Percentiles rank a stretch among this genome's conserved stretches.
phyloP scores from a whole-genome alignment of 35 echinoderm and acorn worm genomes.

The Eucidaris tribuloides region DNA sequence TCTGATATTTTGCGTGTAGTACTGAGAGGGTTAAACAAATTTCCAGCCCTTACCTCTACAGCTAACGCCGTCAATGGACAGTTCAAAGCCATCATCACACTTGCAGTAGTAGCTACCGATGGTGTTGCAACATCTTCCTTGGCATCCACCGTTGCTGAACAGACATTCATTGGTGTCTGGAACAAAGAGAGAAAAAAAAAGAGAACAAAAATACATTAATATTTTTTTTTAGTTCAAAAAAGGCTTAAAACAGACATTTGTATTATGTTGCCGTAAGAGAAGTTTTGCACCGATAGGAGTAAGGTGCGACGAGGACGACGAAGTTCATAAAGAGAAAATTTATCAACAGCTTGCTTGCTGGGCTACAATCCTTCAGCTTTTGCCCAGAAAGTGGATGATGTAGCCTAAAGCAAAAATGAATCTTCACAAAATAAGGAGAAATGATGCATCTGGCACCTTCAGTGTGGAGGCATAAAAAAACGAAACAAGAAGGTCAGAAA shows the following conservation, averaged over 20 bases:
- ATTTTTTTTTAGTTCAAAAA: background rate
- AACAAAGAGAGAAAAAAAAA: slow-evolving; percentile 15
- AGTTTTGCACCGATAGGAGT: background rate
- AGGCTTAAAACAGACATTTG: too few species aligned
- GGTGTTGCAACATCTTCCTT: slow-evolving; percentile 87
- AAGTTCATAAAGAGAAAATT: background rate
- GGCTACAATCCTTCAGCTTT: too few species aligned
- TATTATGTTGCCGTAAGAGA: too few species aligned
- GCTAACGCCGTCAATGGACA: slow-evolving; percentile 66
- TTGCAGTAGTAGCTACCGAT: slow-evolving; percentile 99
- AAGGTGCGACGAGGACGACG: background rate
- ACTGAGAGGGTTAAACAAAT: background rate
- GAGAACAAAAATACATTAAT: background rate
- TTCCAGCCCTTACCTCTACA: slow-evolving; percentile 70
- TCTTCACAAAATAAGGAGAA: too few species aligned
- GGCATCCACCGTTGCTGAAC: slow-evolving; percentile 94
- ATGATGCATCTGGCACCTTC: too few species aligned
- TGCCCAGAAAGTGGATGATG: too few species aligned
- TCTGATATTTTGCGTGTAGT: too few species aligned
- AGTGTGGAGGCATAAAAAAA: too few species aligned
- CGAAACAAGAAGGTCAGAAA: too few species aligned
- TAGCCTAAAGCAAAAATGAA: too few species aligned
- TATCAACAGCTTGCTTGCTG: too few species aligned
- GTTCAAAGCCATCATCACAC: slow-evolving; percentile 77
- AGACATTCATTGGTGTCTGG: slow-evolving; percentile 98